Base-by-base conservation (phyloP, 2,888 invertebrate species). In the Acleris cristana region DNA sequence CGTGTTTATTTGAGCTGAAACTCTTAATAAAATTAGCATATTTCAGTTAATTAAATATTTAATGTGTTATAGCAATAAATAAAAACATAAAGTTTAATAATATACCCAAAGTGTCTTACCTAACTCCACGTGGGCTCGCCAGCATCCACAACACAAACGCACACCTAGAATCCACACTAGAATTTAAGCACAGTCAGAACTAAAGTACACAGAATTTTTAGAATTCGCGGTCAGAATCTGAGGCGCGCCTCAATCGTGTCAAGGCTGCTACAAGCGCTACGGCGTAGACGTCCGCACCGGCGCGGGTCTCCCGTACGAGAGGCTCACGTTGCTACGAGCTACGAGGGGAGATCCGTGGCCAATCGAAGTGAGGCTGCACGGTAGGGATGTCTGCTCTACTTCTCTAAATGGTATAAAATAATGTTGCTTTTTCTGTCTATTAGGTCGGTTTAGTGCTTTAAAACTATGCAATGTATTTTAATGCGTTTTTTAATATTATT, bases 261-360 rank as follows among this genome's bases (percentile, higher is more conserved):
- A 88, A 89, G 90, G 88, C 85, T 85, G 78, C 79, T 71, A 72
- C 72, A 65, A 72, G 70, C 65, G 79, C 86, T 87, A 85, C 87
- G 83, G 75, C 83, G 88, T 86, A 87, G 86, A 86, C 92, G 91
- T 87, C 90, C 88, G 88, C 85, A 82, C 80, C 85, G 92, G 86
- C 89, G 88, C 88, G 84, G 84, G 80, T 81, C 84, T 84, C 88
- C 88, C 86, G 89, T 83, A 89, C 90, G 87, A 92, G 88, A 91
- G 88, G 82, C 86, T 86, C 90, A 85, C 89, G 91, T 91, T 90
- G 91, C 90, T 88, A 91, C 89, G 88, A 87, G 90, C 92, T 91
- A 90, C 90, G 89, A 86, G 88, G 88, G 86, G 89, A 85, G 86
- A 87, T 86, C 76, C 85, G 89, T 86, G 81, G 92, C 92, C 92